phyloP scores from a whole-genome alignment of 2,888 invertebrate species.

The Agrotis segetum region DNA sequence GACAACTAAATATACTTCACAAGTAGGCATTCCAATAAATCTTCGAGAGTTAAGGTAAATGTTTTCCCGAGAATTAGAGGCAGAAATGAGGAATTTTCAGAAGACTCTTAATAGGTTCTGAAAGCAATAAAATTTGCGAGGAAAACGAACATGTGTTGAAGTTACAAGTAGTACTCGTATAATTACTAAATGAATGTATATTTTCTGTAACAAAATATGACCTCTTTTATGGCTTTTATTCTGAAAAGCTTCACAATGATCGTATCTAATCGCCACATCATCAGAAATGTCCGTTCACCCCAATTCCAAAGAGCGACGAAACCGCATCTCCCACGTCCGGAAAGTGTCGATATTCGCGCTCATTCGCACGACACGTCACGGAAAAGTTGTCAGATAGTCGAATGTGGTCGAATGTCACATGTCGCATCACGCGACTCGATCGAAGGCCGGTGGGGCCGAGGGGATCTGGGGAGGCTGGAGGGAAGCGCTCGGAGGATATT shows the following conservation, averaged over 20 bases:
- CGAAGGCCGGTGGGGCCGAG: conserved; percentile 75
- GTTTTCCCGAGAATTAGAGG: background rate
- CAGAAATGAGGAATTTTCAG: background rate
- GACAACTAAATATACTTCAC: conserved; percentile 25
- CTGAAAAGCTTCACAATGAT: background rate
- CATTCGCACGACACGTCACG: conserved; percentile 26
- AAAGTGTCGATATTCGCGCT: conserved; percentile 17
- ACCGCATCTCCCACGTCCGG: conserved; percentile 2
- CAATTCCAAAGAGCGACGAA: background rate
- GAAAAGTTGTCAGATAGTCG: conserved; percentile 38
- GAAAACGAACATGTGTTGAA: background rate
- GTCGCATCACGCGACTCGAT: conserved; percentile 65
- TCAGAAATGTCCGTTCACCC: background rate
- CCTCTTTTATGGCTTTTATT: background rate
- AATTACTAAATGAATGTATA: background rate
- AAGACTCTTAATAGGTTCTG: background rate
- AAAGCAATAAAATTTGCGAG: background rate
- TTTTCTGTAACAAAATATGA: too few species aligned
- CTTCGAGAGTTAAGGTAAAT: conserved; percentile 1
- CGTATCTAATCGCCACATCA: background rate
- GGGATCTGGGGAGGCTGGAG: conserved; percentile 56
- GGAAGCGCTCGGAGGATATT: conserved; percentile 80
- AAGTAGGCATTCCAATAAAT: conserved; percentile 18
- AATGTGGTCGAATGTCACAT: conserved; percentile 53
- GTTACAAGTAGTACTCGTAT: background rate